Evolutionary conservation across 2,888 invertebrate genomes (phyloP), one percentile per base, ranked within the genome.

Genomic region (Synanthedon formicaeformis): DNA sequence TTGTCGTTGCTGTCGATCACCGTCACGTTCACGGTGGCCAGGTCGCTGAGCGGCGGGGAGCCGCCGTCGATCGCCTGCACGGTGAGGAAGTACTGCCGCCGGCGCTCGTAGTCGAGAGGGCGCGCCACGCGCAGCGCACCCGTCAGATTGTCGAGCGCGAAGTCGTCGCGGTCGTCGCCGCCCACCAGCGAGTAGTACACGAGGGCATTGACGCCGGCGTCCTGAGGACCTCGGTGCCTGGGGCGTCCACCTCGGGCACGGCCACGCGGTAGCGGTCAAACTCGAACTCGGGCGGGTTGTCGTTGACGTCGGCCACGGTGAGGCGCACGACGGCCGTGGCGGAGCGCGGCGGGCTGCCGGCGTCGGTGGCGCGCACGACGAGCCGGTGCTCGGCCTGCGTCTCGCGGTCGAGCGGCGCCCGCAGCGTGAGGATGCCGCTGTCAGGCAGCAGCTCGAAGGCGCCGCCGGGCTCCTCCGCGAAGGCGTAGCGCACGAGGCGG

Each of bases 211-310:
- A 96, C 90, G 40, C 98, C 98, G 48, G 94, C 92, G 75, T 98
- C 98, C 71, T 93, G 13, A 94, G 91, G 12, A 98, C 91, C 79
- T 95, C 94, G 1, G 94, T 91, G 54, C 95, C 95, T 52, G 94
- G 88, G 2, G 92, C 88, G 61, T 92, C 91, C 55, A 93, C 91
- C 85, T 98, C 97, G 1, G 93, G 90, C 34, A 96, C 92, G 48
- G 89, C 84, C 16, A 94, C 93, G 62, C 90, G 90, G 78, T 97
- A 98, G 60, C 92, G 91, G 64, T 92, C 93, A 55, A 92, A 91
- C 57, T 93, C 92, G 79, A 99, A 99, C 81, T 96, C 96, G 10
- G 99, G 99, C 27, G 97, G 96, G 88, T 98, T 98, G 81, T 98
- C 98, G 72, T 95, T 97, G 58, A 97, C 95, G 79, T 98, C 97